Percentiles rank a stretch among this genome's conserved stretches.
Evolutionary conservation across 1,140 invertebrate genomes (phyloP).

Genomic region (Drusus annulatus): DNA sequence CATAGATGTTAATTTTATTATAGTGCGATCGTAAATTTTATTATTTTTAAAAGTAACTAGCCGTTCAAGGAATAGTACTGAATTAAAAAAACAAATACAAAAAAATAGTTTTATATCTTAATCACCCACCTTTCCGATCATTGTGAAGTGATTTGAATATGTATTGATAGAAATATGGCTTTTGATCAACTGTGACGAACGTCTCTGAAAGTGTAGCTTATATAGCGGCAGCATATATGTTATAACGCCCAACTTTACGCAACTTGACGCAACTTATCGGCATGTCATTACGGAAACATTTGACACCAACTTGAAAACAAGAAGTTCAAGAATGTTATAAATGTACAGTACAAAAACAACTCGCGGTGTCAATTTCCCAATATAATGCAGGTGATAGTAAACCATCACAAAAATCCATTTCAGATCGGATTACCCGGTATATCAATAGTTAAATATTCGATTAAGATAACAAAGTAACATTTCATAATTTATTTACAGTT

Average conservation of each 20-base stretch:
- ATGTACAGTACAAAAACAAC: conserved; percentile 8
- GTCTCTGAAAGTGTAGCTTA: conserved; percentile 22
- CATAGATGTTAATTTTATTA: too few species aligned
- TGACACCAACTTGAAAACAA: conserved; percentile 21
- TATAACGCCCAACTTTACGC: background rate
- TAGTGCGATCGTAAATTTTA: too few species aligned
- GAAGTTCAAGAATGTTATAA: conserved; percentile 1
- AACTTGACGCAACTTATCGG: conserved; percentile 20
- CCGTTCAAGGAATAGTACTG: too few species aligned
- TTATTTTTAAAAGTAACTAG: too few species aligned
- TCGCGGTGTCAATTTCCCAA: too few species aligned
- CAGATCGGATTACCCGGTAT: too few species aligned
- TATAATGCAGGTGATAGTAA: too few species aligned
- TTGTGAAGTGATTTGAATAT: conserved; percentile 3
- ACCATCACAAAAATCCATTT: too few species aligned
- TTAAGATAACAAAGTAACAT: too few species aligned
- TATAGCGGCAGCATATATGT: conserved; percentile 20
- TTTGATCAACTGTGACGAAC: conserved; percentile 31
- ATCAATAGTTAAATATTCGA: too few species aligned
- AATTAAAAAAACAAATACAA: too few species aligned
- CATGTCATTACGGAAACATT: conserved; percentile 10
- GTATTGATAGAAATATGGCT: background rate
- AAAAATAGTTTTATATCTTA: background rate
- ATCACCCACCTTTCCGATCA: conserved; percentile 24
- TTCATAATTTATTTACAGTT: too few species aligned